Evolutionary conservation across 2,797 vertebrate species (phyloP), one percentile per base, ranked within the genome.

Genomic region (Rhodeus uyekii): DNA sequence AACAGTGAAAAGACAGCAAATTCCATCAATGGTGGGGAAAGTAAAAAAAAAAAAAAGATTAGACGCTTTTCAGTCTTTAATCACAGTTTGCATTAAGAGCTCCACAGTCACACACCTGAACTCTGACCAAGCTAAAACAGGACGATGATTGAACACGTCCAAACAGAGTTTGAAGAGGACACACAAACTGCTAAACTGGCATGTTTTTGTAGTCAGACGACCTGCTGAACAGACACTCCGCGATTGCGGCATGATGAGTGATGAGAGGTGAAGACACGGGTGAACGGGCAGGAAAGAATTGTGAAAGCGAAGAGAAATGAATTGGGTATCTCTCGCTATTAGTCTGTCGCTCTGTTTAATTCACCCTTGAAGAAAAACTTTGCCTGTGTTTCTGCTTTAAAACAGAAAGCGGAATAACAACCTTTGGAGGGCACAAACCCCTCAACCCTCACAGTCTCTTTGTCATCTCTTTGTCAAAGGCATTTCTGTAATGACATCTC

Each of bases 121-220:
- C 88, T 88, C 38, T 19, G 75, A 88, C 13, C 80, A 48, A 83
- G 78, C 76, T 78, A 46, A 79, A 83, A 86, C 87, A 83, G 76
- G 79, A 85, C 77, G 76, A 85, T 84, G 87, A 91, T 2, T 63
- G 88, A 92, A 89, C 91, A 87, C 88, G 85, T 83, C 84, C 76
- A 27, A 84, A 71, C 50, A 71, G 73, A 65, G 78, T 85, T 87
- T 83, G 42, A 85, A 88, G 87, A 80, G 78, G 84, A 39, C 71
- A 38, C 88, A 92, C 89, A 92, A 93, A 90, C 80, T 78, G 67
- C 85, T 91, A 86, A 91, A 94, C 90, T 87, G 87, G 84, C 44
- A 71, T 92, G 87, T 91, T 92, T 92, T 92, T 81, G 87, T 78
- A 89, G 89, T 91, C 81, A 90, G 89, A 89, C 87, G 86, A 91